A percentile compares a stretch with the other conserved stretches of the same genome.
Evolutionary conservation across 2,888 invertebrate genomes (phyloP).

Genomic region (Luffia ferchaultella): DNA sequence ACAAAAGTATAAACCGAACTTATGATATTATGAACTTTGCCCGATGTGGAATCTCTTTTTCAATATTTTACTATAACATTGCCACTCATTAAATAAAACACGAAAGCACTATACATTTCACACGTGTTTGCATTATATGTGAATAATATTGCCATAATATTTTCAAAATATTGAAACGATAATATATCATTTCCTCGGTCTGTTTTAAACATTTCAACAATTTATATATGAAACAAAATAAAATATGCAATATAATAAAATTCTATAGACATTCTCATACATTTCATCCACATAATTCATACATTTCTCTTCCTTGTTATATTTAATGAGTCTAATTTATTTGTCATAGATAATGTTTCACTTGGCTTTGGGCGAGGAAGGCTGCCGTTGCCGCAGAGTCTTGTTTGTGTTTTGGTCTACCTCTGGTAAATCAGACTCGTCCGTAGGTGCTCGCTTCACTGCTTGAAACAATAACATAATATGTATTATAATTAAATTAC

Average conservation of each 20-base stretch:
- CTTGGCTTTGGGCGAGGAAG: conserved; percentile 65
- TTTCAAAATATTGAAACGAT: too few species aligned
- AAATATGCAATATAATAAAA: too few species aligned
- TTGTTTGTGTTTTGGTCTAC: conserved; percentile 91
- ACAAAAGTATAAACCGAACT: too few species aligned
- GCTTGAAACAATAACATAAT: conserved; percentile 25
- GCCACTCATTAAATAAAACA: neutral
- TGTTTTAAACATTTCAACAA: too few species aligned
- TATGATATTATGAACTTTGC: neutral
- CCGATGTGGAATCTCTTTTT: neutral
- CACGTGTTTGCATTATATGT: neutral
- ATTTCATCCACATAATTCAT: too few species aligned
- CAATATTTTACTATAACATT: neutral
- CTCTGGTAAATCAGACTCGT: conserved; percentile 91
- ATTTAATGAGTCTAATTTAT: neutral
- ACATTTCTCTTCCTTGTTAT: neutral
- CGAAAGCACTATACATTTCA: neutral
- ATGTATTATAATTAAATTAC: conserved; percentile 10
- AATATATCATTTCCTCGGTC: too few species aligned
- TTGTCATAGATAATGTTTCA: conserved; percentile 28
- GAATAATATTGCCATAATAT: too few species aligned
- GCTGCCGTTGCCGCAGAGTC: conserved; percentile 69
- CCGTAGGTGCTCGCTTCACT: conserved; percentile 72
- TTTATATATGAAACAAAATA: too few species aligned
- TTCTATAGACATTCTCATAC: too few species aligned